These are phyloP conservation scores for Gallinago jamesoni DNA, from an alignment of 2,113 vertebrate species.

Conservation along the genomic window DNA sequence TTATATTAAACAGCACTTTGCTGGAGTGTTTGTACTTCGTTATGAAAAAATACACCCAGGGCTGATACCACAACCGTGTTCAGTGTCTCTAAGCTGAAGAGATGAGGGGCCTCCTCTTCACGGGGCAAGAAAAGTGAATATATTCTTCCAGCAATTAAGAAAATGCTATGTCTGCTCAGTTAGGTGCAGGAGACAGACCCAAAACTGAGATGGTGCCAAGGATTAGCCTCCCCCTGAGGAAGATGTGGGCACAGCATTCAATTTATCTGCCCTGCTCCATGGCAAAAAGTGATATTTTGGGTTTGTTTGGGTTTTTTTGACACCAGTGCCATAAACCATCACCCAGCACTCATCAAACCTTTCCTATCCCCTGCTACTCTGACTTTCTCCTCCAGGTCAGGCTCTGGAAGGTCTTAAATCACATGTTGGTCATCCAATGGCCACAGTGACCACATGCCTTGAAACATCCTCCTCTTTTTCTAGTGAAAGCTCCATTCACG, in stretches of 20 bases:
- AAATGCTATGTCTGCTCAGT: neutral
- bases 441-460: accelerated
- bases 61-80: neutral
- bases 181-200: neutral
- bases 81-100: neutral
- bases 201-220: neutral
- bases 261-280: neutral
- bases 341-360: neutral
- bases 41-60: neutral
- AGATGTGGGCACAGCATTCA: accelerated
- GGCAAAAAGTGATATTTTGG: neutral
- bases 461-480: neutral
- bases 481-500: neutral
- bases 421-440: accelerated
- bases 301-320: neutral
- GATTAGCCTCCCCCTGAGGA: neutral
- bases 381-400: neutral
- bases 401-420: neutral
- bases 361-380: neutral
- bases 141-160: neutral
- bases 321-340: neutral
- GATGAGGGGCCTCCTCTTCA: neutral
- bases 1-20: neutral
- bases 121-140: accelerated
- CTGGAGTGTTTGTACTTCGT: neutral